Percentiles rank a stretch among this genome's conserved stretches.
These are phyloP conservation scores for Camponotus floridanus DNA, from an alignment of 1,140 invertebrate species.

Conservation along the genomic window DNA sequence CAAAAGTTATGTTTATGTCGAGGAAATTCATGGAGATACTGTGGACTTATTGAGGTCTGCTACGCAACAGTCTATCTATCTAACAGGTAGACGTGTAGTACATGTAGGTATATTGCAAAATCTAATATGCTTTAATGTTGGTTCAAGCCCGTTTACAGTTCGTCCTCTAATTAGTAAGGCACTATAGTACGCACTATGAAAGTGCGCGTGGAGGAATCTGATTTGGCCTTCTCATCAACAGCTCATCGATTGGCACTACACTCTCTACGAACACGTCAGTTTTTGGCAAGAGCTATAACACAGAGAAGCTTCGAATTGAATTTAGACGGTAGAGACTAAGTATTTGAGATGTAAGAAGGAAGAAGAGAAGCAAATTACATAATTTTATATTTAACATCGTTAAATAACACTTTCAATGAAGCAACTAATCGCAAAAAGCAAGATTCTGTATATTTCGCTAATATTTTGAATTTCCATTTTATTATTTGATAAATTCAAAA, in stretches of 20 bases:
- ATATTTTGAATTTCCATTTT: neutral
- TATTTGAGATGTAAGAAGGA: neutral
- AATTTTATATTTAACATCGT: neutral
- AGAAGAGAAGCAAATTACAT: neutral
- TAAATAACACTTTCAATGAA: neutral
- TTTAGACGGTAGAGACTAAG: neutral
- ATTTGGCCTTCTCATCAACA: constrained; percentile 9
- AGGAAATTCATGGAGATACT: neutral
- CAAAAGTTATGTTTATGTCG: neutral
- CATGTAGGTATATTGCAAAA: neutral
- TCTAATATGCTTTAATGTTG: constrained; percentile 34
- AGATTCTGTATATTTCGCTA: neutral
- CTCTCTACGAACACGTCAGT: neutral
- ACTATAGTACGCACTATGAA: constrained; percentile 1
- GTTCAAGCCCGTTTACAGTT: constrained; percentile 26
- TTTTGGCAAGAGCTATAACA: neutral
- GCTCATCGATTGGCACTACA: neutral
- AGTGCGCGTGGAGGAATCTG: constrained; percentile 1
- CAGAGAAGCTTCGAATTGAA: neutral
- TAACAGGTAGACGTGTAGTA: constrained; percentile 57
- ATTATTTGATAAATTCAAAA: constrained; percentile 2
- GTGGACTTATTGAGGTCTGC: neutral
- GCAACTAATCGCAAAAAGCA: neutral
- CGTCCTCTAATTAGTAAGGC: constrained; percentile 31
- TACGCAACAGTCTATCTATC: constrained; percentile 23